Evolutionary conservation across 2,113 vertebrate species (phyloP), one percentile per base, ranked within the genome.

Genomic region (Callopanchax toddi): DNA sequence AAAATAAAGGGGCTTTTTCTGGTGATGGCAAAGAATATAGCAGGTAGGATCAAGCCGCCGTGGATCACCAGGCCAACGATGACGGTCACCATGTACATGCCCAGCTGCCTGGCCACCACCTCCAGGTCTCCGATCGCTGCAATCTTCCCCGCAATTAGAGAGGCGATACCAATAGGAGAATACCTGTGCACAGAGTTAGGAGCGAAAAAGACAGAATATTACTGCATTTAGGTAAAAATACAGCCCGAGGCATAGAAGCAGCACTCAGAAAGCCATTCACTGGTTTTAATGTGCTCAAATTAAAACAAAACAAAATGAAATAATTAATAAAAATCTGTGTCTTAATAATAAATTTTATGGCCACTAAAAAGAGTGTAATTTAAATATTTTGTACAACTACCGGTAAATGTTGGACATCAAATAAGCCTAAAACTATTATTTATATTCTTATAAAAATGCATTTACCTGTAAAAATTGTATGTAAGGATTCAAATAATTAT

Each of bases 31-130:
- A 95, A 94, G 80, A 86, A 95, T 52, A 94, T 94, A 13, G 92
- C 75, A 0, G 93, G 93, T 9, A 95, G 85, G 56, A 95, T 88
- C 43, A 95, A 48, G 9, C 89, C 91, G 0, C 94, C 94, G n/a
- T 95, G 93, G 79, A 95, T 93, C 11, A 90, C 6, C 45, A 95
- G 90, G 3, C 94, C 94, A 58, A 95, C 92, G 0, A 93, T 90
- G 23, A 95, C 93, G 0, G 93, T 94, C 75, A 95, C 90, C 93
- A 94, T 94, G 88, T 95, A 95, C 92, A 94, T 91, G 74, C 93
- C 93, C 42, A 95, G 90, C 84, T 95, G 94, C 58, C 89, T 58
- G 0, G 92, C 93, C 32, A 94, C 91, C 40, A 85, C 36, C 83
- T 94, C 93, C 83, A 94, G 78, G 81, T 94, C 90, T 25, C 91